Base-by-base conservation (phyloP, 2,797 vertebrate species). In the Eidolon dupreanum region DNA sequence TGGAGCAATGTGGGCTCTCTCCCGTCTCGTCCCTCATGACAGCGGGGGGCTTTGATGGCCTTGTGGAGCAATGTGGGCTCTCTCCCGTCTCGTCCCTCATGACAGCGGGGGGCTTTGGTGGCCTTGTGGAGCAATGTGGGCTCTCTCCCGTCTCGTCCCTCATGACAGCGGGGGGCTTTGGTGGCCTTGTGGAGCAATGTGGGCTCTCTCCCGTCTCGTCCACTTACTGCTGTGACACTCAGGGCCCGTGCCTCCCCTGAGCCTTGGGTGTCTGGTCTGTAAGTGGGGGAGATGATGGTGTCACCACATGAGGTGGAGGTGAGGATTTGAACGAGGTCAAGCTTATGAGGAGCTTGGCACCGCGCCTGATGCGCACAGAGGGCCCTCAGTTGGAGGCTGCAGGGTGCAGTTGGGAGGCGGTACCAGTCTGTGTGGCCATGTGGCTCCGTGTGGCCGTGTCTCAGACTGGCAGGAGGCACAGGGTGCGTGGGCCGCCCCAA, bases 331-430 rank as follows among this genome's bases (percentile, higher is more conserved):
- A 17, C 1, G 13, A 33, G 12, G 11, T 28, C 4, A 70, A 43
- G 19, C 51, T 65, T 28, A 6, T 0, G 24, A 49, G 51, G 55
- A 36, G 5, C 6, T 26, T 33, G 53, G 31, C 11, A 12, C 13
- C 0, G 0, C 53, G 81, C 49, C 49, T 31, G 57, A 31, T n/a
- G 17, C n/a, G 13, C 16, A 24, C 2, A 9, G 68, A 31, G 51
- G 43, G n/a, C 71, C 73, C 66, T 63, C 2, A 0, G 12, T 20
- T 31, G 57, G 38, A 36, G 49, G 57, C 43, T 82, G 19, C 55
- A 26, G 38, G 8, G n/a, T 22, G 26, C n/a, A 28, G 6, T 46
- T 31, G 55, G 63, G 28, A 49, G 51, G 63, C 4, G 28, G 6
- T 13, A 1, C 3, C 6, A 36, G 53, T 20, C 84, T 20, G 31